Conservation (phyloP, 2,113 vertebrate genomes). For the Alethe castanea region DNA sequence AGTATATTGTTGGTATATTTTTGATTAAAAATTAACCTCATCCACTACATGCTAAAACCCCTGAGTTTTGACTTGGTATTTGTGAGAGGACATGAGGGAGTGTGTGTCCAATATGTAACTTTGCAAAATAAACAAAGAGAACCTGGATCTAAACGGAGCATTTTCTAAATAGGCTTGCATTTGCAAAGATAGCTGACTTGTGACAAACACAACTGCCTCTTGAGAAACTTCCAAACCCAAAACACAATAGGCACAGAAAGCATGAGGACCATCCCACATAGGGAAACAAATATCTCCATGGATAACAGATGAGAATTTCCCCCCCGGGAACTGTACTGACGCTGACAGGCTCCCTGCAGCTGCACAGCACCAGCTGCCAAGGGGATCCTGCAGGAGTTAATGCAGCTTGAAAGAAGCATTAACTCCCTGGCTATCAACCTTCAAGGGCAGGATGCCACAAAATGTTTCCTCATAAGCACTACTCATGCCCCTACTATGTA, state of each 20-base stretch:
- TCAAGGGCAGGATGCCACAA: background rate
- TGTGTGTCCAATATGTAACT: background rate
- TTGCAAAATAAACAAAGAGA: background rate
- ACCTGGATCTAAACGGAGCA: background rate
- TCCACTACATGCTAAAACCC: background rate
- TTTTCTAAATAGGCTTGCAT: background rate
- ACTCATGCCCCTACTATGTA: background rate
- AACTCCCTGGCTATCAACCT: background rate
- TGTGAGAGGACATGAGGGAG: background rate
- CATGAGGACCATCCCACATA: background rate
- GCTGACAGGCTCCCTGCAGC: background rate
- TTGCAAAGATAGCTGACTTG: background rate
- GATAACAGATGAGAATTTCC: background rate
- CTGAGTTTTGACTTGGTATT: background rate
- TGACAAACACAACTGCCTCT: background rate
- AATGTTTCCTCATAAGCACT: background rate
- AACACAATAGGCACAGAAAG: background rate
- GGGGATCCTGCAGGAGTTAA: slow-evolving; percentile 36
- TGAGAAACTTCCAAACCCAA: background rate
- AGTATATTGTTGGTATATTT: background rate
- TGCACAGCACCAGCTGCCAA: slow-evolving; percentile 38
- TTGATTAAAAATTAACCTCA: background rate
- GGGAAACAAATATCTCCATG: background rate
- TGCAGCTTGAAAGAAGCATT: slow-evolving; percentile 24
- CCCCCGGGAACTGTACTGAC: background rate